phyloP scores from a whole-genome alignment of 2,888 invertebrate species.

The Polyommatus iphigenia region DNA sequence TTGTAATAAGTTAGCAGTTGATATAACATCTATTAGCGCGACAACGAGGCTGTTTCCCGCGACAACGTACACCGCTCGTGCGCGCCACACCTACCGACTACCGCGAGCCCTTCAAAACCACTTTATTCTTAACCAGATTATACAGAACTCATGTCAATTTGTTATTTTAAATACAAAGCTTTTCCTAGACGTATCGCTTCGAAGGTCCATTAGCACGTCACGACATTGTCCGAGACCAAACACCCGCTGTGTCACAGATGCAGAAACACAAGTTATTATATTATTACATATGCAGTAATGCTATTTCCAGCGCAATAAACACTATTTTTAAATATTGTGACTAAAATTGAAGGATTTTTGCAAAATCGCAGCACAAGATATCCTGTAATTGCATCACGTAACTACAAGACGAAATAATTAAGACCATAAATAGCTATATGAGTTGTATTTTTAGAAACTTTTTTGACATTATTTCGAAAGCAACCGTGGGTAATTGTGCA shows the following conservation, averaged over 20 bases:
- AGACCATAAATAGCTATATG: not conserved
- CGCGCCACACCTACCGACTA: slow-evolving; percentile 67
- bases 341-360: not conserved
- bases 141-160: slow-evolving; percentile 60
- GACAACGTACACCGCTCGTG: slow-evolving; percentile 57
- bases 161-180: slow-evolving; percentile 65
- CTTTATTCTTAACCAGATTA: slow-evolving; percentile 59
- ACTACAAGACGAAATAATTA: not conserved
- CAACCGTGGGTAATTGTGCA: not conserved
- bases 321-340: not conserved
- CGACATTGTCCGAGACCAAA: slow-evolving; percentile 36
- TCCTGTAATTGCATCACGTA: not conserved
- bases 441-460: not conserved
- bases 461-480: slow-evolving; percentile 8
- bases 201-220: slow-evolving; percentile 37
- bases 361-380: not conserved
- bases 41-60: slow-evolving; percentile 29
- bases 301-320: slow-evolving; percentile 10
- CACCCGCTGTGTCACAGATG: slow-evolving; percentile 33
- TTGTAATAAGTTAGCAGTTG: slow-evolving; percentile 21
- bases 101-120: slow-evolving; percentile 63
- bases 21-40: slow-evolving; percentile 16
- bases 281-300: slow-evolving; percentile 24
- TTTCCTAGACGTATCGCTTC: slow-evolving; percentile 43
- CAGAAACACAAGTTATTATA: slow-evolving; percentile 33